phyloP scores from a whole-genome alignment of 2,797 vertebrate genomes.

The Euphonia xanthogaster region DNA sequence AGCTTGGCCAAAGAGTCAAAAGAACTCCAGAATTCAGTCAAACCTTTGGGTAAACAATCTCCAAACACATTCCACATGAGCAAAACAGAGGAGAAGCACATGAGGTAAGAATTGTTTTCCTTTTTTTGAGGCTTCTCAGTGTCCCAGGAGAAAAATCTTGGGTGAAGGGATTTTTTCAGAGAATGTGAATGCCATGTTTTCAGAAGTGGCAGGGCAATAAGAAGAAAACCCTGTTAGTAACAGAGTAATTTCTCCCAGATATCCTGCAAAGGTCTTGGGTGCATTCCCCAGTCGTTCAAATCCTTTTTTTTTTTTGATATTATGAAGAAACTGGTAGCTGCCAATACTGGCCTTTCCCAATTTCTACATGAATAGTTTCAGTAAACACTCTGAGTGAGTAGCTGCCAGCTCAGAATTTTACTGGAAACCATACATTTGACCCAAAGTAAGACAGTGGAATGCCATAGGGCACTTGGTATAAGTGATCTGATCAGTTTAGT shows the following conservation, averaged over 20 bases:
- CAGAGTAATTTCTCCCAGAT: neutral
- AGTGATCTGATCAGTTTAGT: neutral
- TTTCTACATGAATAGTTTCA: neutral
- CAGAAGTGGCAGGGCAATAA: neutral
- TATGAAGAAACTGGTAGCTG: neutral
- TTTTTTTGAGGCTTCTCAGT: neutral
- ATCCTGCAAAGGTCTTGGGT: neutral
- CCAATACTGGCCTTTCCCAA: neutral
- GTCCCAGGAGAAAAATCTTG: neutral
- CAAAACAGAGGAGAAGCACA: neutral
- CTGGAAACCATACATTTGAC: slow-evolving; percentile 5
- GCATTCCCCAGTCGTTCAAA: neutral
- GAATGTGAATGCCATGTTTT: neutral
- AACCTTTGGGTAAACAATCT: neutral
- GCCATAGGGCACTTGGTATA: neutral
- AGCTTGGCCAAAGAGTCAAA: neutral
- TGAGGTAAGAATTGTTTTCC: neutral
- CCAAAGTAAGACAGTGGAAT: slow-evolving; percentile 53
- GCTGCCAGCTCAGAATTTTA: neutral
- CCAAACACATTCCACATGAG: neutral
- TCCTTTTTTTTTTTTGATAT: neutral
- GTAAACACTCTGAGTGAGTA: neutral
- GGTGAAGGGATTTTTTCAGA: neutral
- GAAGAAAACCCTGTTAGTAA: neutral
- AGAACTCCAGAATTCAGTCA: neutral